These are phyloP conservation scores for Campylomormyrus tamandua DNA, from an alignment of 2,113 vertebrate species.

Conservation along the genomic window DNA sequence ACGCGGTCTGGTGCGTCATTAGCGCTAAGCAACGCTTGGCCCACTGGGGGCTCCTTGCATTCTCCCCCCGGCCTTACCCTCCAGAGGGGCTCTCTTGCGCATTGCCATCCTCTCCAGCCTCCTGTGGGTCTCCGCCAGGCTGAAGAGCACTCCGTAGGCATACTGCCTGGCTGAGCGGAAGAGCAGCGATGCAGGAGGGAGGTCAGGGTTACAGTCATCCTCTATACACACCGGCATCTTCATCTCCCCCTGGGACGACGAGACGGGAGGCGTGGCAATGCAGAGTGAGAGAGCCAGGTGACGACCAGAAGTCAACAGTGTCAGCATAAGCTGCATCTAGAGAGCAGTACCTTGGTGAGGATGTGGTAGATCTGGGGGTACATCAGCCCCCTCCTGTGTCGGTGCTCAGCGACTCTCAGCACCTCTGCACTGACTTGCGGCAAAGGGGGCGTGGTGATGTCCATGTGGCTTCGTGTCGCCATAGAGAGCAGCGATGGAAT, in stretches of 20 bases:
- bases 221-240: slow-evolving; percentile 89
- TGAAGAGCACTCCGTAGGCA: slow-evolving; percentile 83
- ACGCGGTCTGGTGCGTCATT: background rate
- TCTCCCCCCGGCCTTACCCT: slow-evolving; percentile 49
- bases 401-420: slow-evolving; percentile 80
- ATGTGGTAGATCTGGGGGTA: slow-evolving; percentile 87
- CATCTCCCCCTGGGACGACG: slow-evolving; percentile 72
- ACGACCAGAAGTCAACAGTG: background rate
- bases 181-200: slow-evolving; percentile 76
- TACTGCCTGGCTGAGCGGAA: slow-evolving; percentile 80
- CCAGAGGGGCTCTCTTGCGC: slow-evolving; percentile 68
- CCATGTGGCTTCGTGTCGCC: slow-evolving; percentile 86
- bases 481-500: slow-evolving; percentile 87
- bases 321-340: background rate
- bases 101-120: slow-evolving; percentile 75
- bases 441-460: slow-evolving; percentile 83
- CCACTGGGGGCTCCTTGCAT: background rate
- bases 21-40: background rate
- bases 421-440: slow-evolving; percentile 83
- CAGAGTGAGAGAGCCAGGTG: background rate
- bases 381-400: slow-evolving; percentile 84
- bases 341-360: slow-evolving; percentile 72
- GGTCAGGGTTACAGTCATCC: slow-evolving; percentile 80
- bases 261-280: background rate
- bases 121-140: slow-evolving; percentile 79